Conservation (phyloP, 2,888 invertebrate species). For the Orchesella flavescens region DNA sequence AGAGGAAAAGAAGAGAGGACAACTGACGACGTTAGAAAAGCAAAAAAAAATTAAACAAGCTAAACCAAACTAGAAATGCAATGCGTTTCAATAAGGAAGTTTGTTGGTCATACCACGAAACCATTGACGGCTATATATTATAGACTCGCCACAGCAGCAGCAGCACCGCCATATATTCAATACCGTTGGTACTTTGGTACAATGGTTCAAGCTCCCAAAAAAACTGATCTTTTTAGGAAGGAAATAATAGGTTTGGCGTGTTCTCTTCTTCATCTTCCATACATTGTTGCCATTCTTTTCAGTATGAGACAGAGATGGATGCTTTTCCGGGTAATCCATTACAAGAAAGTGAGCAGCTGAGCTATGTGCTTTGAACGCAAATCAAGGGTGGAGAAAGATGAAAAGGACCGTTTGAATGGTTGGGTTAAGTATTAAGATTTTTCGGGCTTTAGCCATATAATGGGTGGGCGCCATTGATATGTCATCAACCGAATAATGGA, state of each 20-base stretch:
- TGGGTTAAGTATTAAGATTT: slow-evolving; percentile 34
- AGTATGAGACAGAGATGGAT: slow-evolving; percentile 54
- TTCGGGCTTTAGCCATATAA: slow-evolving; percentile 14
- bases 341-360: slow-evolving; percentile 39
- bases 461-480: too few species aligned
- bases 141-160: not conserved
- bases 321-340: slow-evolving; percentile 56
- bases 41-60: slow-evolving; percentile 13
- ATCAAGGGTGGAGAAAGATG: slow-evolving; percentile 26
- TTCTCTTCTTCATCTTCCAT: slow-evolving; percentile 34
- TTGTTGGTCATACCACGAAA: not conserved
- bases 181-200: not conserved
- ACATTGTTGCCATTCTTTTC: slow-evolving; percentile 18
- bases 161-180: not conserved
- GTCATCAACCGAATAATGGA: too few species aligned
- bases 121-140: not conserved
- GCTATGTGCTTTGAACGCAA: slow-evolving; percentile 51
- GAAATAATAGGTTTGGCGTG: slow-evolving; percentile 36
- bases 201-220: not conserved
- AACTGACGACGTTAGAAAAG: not conserved
- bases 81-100: not conserved
- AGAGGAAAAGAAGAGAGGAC: not conserved
- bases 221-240: slow-evolving; percentile 22
- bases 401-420: not conserved
- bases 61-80: slow-evolving; percentile 2